Evolutionary conservation across 2,113 vertebrate genomes (phyloP).

Genomic region (Aphyosemion australe): DNA sequence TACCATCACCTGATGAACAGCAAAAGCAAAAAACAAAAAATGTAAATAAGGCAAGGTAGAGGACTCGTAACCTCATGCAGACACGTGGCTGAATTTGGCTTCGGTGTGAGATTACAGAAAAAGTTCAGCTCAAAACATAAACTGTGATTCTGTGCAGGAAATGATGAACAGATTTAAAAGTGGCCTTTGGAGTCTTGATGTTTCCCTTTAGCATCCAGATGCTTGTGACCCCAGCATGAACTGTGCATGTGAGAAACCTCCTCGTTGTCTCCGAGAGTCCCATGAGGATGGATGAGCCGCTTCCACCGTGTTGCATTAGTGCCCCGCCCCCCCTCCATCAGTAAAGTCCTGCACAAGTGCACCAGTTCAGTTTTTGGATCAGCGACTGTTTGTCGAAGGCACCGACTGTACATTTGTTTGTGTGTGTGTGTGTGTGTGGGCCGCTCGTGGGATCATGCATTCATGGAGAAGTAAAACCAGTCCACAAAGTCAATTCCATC

Average conservation of each 20-base stretch:
- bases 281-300: too few species aligned
- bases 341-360: conserved; percentile 23
- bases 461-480: conserved; percentile 69
- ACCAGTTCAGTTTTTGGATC: conserved; percentile 41
- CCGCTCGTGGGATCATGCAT: conserved; percentile 66
- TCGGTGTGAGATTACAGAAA: conserved; percentile 31
- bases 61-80: conserved; percentile 53
- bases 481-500: conserved; percentile 61
- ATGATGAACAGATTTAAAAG: conserved; percentile 6
- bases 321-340: conserved; percentile 12
- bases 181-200: conserved; percentile 31
- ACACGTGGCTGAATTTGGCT: conserved; percentile 60
- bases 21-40: conserved; percentile 21
- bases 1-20: conserved; percentile 57
- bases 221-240: conserved; percentile 29
- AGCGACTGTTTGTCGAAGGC: conserved; percentile 71
- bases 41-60: conserved; percentile 54
- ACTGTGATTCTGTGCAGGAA: conserved; percentile 56
- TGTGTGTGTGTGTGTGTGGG: conserved; percentile 49
- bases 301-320: not conserved
- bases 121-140: conserved; percentile 45
- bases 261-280: too few species aligned
- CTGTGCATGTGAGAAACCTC: conserved; percentile 1
- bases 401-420: conserved; percentile 74
- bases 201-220: conserved; percentile 59